phyloP scores from a whole-genome alignment of 2,797 vertebrate species.

The Acanthurus leucopareius region DNA sequence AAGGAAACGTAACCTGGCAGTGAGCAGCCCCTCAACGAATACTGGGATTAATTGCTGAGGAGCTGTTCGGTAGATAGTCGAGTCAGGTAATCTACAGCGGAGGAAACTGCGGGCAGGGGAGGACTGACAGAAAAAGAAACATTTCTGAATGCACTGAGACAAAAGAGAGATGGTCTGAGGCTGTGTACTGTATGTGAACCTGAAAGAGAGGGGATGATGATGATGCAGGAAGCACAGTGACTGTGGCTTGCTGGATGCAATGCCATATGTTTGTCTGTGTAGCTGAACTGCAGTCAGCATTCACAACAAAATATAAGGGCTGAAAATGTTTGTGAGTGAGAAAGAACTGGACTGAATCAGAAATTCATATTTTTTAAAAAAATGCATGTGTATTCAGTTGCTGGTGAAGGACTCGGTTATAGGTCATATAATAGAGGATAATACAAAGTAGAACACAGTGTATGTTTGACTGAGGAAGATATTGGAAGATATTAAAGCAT shows the following conservation, averaged over 20 bases:
- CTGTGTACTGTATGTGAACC: slow-evolving; percentile 37
- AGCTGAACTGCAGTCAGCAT: background rate
- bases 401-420: slow-evolving; percentile 2
- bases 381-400: background rate
- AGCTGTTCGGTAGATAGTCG: slow-evolving; percentile 38
- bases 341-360: background rate
- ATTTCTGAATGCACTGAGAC: slow-evolving; percentile 30
- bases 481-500: slow-evolving; percentile 5
- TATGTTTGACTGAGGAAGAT: slow-evolving; percentile 20
- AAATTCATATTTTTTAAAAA: background rate
- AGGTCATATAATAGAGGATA: slow-evolving; percentile 18
- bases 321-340: slow-evolving; percentile 10
- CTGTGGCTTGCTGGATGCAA: slow-evolving; percentile 11
- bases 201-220: slow-evolving; percentile 18
- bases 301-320: slow-evolving; percentile 21
- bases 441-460: slow-evolving; percentile 5
- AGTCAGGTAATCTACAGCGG: slow-evolving; percentile 47
- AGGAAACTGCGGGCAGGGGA: slow-evolving; percentile 26
- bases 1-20: slow-evolving; percentile 28
- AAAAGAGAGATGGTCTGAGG: slow-evolving; percentile 25
- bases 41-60: slow-evolving; percentile 60
- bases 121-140: slow-evolving; percentile 42
- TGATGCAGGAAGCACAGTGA: slow-evolving; percentile 27
- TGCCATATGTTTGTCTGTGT: slow-evolving; percentile 10
- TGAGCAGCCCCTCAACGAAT: slow-evolving; percentile 37